Evolutionary conservation across 2,113 vertebrate species (phyloP).

Genomic region (Arenaria interpres): DNA sequence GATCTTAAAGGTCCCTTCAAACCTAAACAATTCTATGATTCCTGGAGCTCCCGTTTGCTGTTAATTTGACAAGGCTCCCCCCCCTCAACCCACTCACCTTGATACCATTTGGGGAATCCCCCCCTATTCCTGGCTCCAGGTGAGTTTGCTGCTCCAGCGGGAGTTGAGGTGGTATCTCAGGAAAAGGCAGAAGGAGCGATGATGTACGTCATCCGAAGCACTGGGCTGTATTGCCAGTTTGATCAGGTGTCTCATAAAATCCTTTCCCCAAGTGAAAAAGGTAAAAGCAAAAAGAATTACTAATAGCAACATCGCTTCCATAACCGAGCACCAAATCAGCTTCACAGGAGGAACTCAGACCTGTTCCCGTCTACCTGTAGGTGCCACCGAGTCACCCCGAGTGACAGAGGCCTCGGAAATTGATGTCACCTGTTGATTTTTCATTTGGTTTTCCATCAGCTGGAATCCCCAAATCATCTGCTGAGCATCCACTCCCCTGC

Average conservation of each 20-base stretch:
- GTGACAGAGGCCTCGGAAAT: accelerated
- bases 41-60: accelerated
- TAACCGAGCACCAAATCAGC: accelerated
- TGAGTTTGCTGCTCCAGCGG: background rate
- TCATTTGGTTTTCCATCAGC: background rate
- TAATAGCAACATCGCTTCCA: accelerated
- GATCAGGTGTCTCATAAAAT: background rate
- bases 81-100: no score
- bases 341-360: no score
- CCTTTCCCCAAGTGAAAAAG: background rate
- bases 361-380: accelerated
- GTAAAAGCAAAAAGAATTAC: background rate
- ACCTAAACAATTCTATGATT: background rate
- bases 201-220: accelerated
- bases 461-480: background rate
- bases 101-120: background rate
- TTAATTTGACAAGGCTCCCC: background rate
- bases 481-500: background rate
- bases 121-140: background rate
- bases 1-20: no score
- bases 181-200: background rate
- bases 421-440: no score
- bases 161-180: background rate
- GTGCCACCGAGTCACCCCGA: accelerated
- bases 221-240: accelerated